These are phyloP conservation scores for Blastobasis adustella DNA, from an alignment of 2,888 invertebrate species.

Conservation along the genomic window DNA sequence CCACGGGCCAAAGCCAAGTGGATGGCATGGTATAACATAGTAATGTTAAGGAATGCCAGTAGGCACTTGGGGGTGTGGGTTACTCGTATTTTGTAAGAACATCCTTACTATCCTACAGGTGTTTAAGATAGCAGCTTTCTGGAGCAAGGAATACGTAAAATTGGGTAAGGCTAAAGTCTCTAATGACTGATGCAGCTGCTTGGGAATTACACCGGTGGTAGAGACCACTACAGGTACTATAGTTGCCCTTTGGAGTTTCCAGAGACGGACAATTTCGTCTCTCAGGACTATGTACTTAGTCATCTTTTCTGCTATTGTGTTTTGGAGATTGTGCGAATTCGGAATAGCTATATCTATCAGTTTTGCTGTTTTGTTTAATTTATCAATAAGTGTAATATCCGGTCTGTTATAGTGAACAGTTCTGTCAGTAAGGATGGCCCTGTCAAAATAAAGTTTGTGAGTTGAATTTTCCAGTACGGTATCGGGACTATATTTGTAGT, in stretches of 20 bases:
- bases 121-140: neutral
- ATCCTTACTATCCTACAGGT: neutral
- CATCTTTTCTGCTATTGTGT: slow-evolving; percentile 12
- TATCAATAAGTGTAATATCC: slow-evolving; percentile 7
- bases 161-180: neutral
- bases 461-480: slow-evolving; percentile 2
- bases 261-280: slow-evolving; percentile 2
- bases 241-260: neutral
- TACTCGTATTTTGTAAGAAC: neutral
- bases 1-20: too few relatives aligned
- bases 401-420: too few relatives aligned
- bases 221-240: slow-evolving; percentile 1
- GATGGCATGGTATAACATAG: too few relatives aligned
- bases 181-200: neutral
- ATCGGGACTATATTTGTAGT: slow-evolving; percentile 9
- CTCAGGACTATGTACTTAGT: slow-evolving; percentile 7
- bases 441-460: neutral
- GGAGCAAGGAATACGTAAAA: neutral
- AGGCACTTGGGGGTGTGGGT: too few relatives aligned
- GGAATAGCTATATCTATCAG: slow-evolving; percentile 11
- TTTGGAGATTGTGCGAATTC: slow-evolving; percentile 12
- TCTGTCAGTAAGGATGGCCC: slow-evolving; percentile 1
- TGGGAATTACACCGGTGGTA: slow-evolving; percentile 1
- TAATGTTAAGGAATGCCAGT: too few relatives aligned
- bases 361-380: slow-evolving; percentile 6